Conservation (phyloP, 2,888 invertebrate genomes). For the Gari tellinella region DNA sequence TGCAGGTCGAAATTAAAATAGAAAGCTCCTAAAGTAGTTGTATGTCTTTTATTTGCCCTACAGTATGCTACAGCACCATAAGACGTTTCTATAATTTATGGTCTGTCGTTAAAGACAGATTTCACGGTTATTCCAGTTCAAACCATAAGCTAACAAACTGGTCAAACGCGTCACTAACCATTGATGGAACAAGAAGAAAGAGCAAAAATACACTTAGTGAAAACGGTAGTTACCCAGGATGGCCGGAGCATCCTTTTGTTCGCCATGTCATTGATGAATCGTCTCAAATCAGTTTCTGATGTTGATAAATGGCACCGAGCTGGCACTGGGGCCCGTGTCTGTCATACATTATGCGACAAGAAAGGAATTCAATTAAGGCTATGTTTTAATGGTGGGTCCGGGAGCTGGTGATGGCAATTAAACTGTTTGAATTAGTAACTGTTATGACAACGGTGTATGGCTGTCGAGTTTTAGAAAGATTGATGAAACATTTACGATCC, state of each 20-base stretch:
- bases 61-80: too few relatives aligned
- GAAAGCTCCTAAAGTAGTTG: too few relatives aligned
- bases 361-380: conserved; percentile 55
- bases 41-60: too few relatives aligned
- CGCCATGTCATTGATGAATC: conserved; percentile 58
- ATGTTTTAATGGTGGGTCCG: conserved; percentile 44
- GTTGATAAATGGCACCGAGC: conserved; percentile 50
- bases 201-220: conserved; percentile 47
- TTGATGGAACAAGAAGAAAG: too few relatives aligned
- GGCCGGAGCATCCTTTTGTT: conserved; percentile 56
- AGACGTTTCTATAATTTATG: too few relatives aligned
- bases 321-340: conserved; percentile 31
- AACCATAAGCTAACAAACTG: background rate
- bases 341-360: conserved; percentile 49
- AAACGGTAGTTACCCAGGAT: conserved; percentile 56
- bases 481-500: conserved; percentile 18
- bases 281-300: conserved; percentile 53
- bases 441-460: conserved; percentile 42
- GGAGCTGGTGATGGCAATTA: conserved; percentile 37
- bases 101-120: too few relatives aligned
- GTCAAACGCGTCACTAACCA: conserved; percentile 33
- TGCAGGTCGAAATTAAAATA: too few relatives aligned
- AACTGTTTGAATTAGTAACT: conserved; percentile 55
- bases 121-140: too few relatives aligned
- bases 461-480: conserved; percentile 10